Base-by-base conservation (phyloP, 2,797 vertebrate genomes). In the Graptemys geographica region DNA sequence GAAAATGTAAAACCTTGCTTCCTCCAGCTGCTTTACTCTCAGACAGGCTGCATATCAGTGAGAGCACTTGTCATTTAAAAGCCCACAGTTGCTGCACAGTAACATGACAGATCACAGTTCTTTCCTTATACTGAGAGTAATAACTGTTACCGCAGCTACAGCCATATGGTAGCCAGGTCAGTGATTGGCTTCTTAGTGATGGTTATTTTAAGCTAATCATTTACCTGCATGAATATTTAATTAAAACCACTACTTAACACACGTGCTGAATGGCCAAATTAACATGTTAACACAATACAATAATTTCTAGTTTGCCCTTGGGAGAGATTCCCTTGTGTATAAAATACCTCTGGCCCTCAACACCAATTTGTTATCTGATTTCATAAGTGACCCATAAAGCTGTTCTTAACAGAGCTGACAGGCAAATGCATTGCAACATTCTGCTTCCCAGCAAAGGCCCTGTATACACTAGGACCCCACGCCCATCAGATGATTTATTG, bases 401-500 rank as follows among this genome's bases (percentile, higher is more conserved):
- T 21, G 53, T 27, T 72, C 19, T 37, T 41, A 52, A n/a, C 33
- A n/a, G 56, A 72, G 74, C 37, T 83, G 81, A 52, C 83, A 83
- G 74, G 79, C 12, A 0, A 6, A 33, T 44, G 16, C 0, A 13
- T 84, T 81, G 44, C 90, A 27, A 79, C 83, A 52, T 37, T 1
- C 56, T 41, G 21, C 78, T 81, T 92, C 84, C 47, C 84, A 85
- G 79, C 59, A 79, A 44, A 79, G 59, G 13, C 55, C 79, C 83
- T 21, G 55, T 69, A 59, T 55, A 7, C 28, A 2, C 65, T 62
- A 33, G 1, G 53, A 85, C 33, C 0, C 18, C 55, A 27, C 89
- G 27, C 0, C 0, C 18, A 33, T 47, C 11, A 23, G 28, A 15
- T 2, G 5, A 8, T 28, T 93, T 16, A 1, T 76, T 87, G 90